A percentile compares a stretch with the other conserved stretches of the same genome.
These are phyloP conservation scores for Eubasilissa splendida DNA, from an alignment of 2,888 invertebrate species.

Conservation along the genomic window DNA sequence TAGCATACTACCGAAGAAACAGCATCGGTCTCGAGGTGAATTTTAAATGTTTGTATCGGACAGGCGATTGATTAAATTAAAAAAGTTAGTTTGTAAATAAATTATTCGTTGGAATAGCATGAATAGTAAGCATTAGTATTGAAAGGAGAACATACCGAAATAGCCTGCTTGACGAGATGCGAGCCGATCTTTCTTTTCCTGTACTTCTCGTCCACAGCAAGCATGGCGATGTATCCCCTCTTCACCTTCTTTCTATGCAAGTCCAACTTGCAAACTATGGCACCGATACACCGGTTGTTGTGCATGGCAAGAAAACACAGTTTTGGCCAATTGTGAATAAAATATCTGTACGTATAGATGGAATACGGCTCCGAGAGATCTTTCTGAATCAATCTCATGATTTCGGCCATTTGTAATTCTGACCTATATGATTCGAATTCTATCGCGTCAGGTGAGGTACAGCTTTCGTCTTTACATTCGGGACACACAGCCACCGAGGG, in stretches of 20 bases:
- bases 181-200: slow-evolving; percentile 95
- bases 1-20: no score
- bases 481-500: slow-evolving; percentile 24
- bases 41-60: no score
- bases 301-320: slow-evolving; percentile 97
- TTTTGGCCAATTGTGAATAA: slow-evolving; percentile 99
- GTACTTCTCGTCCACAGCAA: slow-evolving; percentile 97
- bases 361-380: slow-evolving; percentile 99
- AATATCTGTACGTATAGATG: slow-evolving; percentile 99
- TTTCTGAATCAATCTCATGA: slow-evolving; percentile 98
- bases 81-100: no score
- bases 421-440: slow-evolving; percentile 81
- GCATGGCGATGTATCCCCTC: slow-evolving; percentile 99
- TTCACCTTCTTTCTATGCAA: slow-evolving; percentile 90
- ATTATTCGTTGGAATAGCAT: no score
- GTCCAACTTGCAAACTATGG: slow-evolving; percentile 99
- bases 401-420: slow-evolving; percentile 98
- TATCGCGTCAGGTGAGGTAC: slow-evolving; percentile 46
- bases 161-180: slow-evolving; percentile 84
- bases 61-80: no score
- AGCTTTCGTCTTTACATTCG: slow-evolving; percentile 45
- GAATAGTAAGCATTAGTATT: not conserved
- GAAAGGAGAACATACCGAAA: slow-evolving; percentile 71
- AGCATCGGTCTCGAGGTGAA: no score
- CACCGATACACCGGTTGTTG: slow-evolving; percentile 92